Base-by-base conservation (phyloP, 2,113 vertebrate genomes). In the Anoplopoma fimbria region DNA sequence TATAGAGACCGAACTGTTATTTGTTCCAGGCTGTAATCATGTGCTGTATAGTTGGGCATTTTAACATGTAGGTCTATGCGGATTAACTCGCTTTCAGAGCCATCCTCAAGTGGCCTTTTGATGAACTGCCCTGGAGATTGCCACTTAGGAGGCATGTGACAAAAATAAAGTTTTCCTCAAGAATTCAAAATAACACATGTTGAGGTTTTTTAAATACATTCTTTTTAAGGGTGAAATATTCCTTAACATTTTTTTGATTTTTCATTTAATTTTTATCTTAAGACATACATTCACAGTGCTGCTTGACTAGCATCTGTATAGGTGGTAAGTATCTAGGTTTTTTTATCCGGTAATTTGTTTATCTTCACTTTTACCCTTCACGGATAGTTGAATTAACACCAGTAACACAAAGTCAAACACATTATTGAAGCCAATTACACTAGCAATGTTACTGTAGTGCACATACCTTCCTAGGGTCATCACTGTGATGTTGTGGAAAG, bases 381-480 rank as follows among this genome's bases (percentile, higher is more conserved):
- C 19, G 71, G 47, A 60, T 14, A 19, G 31, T 74, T 73, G 27
- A 40, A 67, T 27, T 42, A 29, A 45, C 14, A 57, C 1, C 31
- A 60, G 6, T 29, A 29, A 73, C 21, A 45, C 65, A 61, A 68
- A 67, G 10, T 61, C 38, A 69, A 75, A 49, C 31, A 51, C 21
- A 77, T 34, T 7, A 77, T 19, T 78, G 3, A 70, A 57, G 27
- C 31, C 31, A 36, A 58, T 79, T 57, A 75, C 75, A 42, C 10
- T 17, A 1, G 36, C n/a, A 27, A 13, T 23, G 42, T 25, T 60
- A 29, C 36, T 38, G 51, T 21, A n/a, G 75, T 12, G 29, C 61
- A 64, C 82, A 88, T 88, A 78, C 73, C 76, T 87, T 87, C 72
- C 83, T 62, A 31, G 10, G 57, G 38, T 74, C 72, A 58, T 75